A percentile compares a stretch with the other conserved stretches of the same genome.
These are phyloP conservation scores for Oscheius sp. DNA, from an alignment of 2,888 invertebrate genomes.

Conservation along the genomic window DNA sequence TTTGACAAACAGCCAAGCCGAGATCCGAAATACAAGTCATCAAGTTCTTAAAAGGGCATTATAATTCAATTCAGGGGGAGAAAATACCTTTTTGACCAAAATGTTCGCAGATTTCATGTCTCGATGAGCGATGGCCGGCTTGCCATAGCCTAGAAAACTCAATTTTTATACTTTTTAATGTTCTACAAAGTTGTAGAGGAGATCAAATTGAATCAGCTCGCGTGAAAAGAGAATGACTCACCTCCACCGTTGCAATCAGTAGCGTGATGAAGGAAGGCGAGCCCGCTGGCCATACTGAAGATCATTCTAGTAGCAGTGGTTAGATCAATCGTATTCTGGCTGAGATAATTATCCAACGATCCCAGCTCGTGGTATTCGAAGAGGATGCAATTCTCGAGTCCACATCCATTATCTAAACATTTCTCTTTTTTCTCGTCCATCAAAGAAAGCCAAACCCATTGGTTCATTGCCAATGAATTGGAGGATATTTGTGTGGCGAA, in stretches of 20 bases:
- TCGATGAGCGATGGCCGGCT: slow-evolving; percentile 14
- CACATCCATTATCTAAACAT: background rate
- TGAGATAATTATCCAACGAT: slow-evolving; percentile 8
- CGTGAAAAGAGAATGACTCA: background rate
- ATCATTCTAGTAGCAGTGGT: slow-evolving; percentile 7
- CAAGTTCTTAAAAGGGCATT: slow-evolving; percentile 4
- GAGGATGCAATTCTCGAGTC: background rate
- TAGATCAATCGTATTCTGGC: background rate
- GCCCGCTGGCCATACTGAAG: slow-evolving; percentile 14
- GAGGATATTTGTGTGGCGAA: slow-evolving; percentile 22
- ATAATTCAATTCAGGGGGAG: background rate
- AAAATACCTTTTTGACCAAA: slow-evolving; percentile 7
- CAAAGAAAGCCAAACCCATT: background rate
- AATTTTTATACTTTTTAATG: background rate
- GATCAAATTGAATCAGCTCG: background rate
- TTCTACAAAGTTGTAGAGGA: too few relatives aligned
- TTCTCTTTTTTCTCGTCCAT: background rate
- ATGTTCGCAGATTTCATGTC: slow-evolving; percentile 15
- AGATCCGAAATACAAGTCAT: slow-evolving; percentile 20
- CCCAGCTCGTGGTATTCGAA: slow-evolving; percentile 19
- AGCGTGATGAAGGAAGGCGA: slow-evolving; percentile 9
- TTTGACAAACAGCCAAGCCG: slow-evolving; percentile 9
- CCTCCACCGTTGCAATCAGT: too few relatives aligned
- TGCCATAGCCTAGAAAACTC: background rate
- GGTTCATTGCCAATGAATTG: slow-evolving; percentile 18